These are phyloP conservation scores for Drosophila falleni DNA, from an alignment of 2,888 invertebrate species.

Conservation along the genomic window DNA sequence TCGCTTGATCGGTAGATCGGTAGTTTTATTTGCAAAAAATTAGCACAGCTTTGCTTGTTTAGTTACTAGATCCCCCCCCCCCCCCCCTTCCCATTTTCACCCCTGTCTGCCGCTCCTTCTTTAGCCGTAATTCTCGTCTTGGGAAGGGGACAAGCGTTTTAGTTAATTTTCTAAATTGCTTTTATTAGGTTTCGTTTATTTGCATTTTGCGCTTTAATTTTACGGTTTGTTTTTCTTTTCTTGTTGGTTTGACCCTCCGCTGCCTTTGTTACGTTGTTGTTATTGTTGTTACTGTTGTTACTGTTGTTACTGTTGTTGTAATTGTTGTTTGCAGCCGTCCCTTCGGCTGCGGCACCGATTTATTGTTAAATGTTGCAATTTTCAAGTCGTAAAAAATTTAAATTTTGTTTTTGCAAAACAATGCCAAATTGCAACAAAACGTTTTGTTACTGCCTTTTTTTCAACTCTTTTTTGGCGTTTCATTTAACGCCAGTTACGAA, in stretches of 20 bases:
- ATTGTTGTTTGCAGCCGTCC: conserved; percentile 28
- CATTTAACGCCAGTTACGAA: conserved; percentile 44
- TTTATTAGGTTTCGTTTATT: conserved; percentile 82
- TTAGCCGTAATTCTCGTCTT: neutral
- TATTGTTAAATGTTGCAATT: conserved; percentile 74
- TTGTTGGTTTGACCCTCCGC: conserved; percentile 56
- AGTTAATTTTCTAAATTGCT: conserved; percentile 79
- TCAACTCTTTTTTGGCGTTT: conserved; percentile 30
- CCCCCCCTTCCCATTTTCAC: conserved; percentile 1
- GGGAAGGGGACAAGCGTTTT: conserved; percentile 62
- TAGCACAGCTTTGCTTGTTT: conserved; percentile 81
- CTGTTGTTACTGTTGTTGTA: conserved; percentile 42
- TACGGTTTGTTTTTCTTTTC: conserved; percentile 46
- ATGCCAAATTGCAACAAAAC: conserved; percentile 64
- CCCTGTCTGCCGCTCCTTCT: neutral
- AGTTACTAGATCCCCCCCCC: conserved; percentile 33
- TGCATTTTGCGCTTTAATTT: conserved; percentile 82
- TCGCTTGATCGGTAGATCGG: conserved; percentile 67
- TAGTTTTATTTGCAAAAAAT: conserved; percentile 83
- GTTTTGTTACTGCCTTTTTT: conserved; percentile 40
- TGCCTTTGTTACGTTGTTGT: conserved; percentile 63
- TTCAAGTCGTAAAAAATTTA: conserved; percentile 70
- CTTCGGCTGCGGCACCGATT: conserved; percentile 40
- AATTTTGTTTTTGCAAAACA: conserved; percentile 53
- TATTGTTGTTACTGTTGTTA: conserved; percentile 30